A percentile compares a stretch with the other conserved stretches of the same genome.
Evolutionary conservation across 2,797 vertebrate genomes (phyloP).

Genomic region (Diglossa cyanea): DNA sequence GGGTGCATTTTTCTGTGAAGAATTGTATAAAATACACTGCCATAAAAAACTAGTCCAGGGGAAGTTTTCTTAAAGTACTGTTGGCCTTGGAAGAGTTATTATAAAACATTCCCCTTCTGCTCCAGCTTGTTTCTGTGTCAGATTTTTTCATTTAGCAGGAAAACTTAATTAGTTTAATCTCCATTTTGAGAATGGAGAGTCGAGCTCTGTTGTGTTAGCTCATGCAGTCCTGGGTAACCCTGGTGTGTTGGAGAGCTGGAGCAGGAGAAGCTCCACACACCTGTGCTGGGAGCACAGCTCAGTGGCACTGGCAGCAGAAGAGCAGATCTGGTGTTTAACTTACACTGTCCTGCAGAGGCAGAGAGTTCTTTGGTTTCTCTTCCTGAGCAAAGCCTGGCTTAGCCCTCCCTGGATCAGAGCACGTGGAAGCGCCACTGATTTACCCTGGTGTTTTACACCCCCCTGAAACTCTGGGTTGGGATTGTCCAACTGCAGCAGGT

Average conservation of each 20-base stretch:
- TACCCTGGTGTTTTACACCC: neutral
- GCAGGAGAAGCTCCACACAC: neutral
- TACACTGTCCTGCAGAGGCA: neutral
- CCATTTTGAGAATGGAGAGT: neutral
- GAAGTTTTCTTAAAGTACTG: neutral
- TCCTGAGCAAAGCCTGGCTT: neutral
- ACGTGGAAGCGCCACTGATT: neutral
- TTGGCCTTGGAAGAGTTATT: neutral
- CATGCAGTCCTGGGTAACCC: accelerated
- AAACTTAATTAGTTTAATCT: neutral
- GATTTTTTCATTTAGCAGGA: neutral
- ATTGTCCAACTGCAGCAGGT: neutral
- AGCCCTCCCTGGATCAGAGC: neutral
- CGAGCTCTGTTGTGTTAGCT: neutral
- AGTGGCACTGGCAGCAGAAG: neutral
- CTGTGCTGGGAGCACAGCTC: neutral
- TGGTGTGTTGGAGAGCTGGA: neutral
- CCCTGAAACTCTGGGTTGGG: accelerated
- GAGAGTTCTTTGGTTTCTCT: neutral
- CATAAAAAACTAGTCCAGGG: neutral
- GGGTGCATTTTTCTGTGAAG: neutral
- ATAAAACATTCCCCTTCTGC: neutral
- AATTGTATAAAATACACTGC: neutral
- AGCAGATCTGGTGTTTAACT: neutral
- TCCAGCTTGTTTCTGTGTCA: neutral